Evolutionary conservation across 2,113 vertebrate genomes (phyloP), one percentile per base, ranked within the genome.

Genomic region (Platichthys flesus): DNA sequence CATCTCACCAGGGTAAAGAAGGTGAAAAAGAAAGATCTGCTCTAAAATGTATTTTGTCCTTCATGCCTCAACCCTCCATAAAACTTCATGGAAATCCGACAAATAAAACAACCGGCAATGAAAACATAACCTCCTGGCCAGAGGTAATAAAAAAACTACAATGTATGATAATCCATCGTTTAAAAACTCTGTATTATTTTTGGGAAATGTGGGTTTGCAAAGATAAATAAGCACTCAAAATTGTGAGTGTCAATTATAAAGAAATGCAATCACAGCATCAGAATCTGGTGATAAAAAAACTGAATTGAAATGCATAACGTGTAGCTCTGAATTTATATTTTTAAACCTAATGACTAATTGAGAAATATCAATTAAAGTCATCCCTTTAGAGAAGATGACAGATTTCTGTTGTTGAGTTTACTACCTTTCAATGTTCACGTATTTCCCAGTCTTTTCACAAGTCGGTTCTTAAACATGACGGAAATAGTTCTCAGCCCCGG

Each of bases 391-490:
- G 56, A 15, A 58, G 56, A 58, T 10, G 15, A 24, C 23, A 31
- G 15, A 28, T 23, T 14, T 13, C 20, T 42, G 54, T 56, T 24
- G 24, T 54, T 21, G 16, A 54, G 52, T 9, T 9, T n/a, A 56
- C 12, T 56, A 12, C 9, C 12, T 56, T 13, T 20, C 1, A 51
- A 63, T 0, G 14, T 72, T 67, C 31, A 13, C 40, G 13, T 57
- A 20, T 60, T 75, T 63, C 8, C 37, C 26, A 64, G 63, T 31
- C 42, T 18, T 61, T 15, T 60, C 20, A 52, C 51, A 52, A 5
- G 56, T 51, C 40, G 31, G 31, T 64, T 12, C 14, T 60, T 71
- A 35, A 67, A 4, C n/a, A 28, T 66, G 57, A 66, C 58, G 24
- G 28, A 65, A 78, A 28, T 55, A 24, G 47, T n/a, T 65, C 45